Conservation (phyloP, 2,888 invertebrate species). For the Tinea semifulvella region DNA sequence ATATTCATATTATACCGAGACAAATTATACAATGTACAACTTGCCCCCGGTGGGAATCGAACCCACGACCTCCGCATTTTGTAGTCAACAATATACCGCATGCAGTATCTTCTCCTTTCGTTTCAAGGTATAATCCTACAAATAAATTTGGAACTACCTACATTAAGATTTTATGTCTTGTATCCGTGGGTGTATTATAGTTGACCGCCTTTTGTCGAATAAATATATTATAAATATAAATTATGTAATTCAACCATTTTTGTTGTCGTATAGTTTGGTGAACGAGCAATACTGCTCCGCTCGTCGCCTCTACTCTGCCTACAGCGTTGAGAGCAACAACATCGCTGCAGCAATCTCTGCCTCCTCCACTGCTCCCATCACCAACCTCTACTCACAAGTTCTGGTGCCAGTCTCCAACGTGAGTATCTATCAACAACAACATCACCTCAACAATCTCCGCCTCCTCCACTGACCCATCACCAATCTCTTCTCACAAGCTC, state of each 20-base stretch:
- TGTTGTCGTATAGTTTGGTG: slow-evolving; percentile 28
- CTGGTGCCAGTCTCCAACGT: slow-evolving; percentile 27
- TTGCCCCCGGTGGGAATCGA: too few relatives aligned
- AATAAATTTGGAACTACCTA: too few relatives aligned
- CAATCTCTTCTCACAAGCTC: slow-evolving; percentile 20
- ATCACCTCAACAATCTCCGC: slow-evolving; percentile 39
- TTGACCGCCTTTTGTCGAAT: too few relatives aligned
- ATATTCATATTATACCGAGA: too few relatives aligned
- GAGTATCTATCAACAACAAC: slow-evolving; percentile 43
- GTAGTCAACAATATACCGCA: too few relatives aligned
- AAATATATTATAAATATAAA: neutral
- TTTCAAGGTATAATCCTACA: too few relatives aligned
- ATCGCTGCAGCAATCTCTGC: slow-evolving; percentile 39
- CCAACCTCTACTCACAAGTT: slow-evolving; percentile 20
- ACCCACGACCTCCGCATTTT: too few relatives aligned
- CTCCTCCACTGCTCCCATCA: slow-evolving; percentile 27
- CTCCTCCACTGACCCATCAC: slow-evolving; percentile 27
- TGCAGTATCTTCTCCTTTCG: too few relatives aligned
- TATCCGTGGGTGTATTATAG: too few relatives aligned
- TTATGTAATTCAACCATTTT: neutral
- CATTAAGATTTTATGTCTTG: too few relatives aligned
- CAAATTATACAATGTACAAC: too few relatives aligned
- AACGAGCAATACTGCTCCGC: slow-evolving; percentile 44
- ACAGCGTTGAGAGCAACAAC: slow-evolving; percentile 36
- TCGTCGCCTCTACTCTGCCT: slow-evolving; percentile 36